Conservation (phyloP, 2,113 vertebrate species). For the Sander vitreus region DNA sequence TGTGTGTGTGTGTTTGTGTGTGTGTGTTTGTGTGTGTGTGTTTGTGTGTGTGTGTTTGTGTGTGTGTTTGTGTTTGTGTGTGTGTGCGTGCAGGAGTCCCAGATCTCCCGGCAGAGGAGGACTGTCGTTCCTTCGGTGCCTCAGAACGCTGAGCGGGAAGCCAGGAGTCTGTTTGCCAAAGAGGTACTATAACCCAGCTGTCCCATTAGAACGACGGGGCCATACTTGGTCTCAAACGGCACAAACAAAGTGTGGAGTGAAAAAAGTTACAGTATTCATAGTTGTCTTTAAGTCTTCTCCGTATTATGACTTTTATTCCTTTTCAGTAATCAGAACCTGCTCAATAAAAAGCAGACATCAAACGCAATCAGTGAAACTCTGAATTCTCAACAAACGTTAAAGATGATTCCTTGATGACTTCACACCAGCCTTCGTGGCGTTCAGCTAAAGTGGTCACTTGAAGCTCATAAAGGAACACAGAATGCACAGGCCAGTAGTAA, state of each 20-base stretch:
- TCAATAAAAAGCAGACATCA: neutral
- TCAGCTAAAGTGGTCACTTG: neutral
- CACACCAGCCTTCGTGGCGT: neutral
- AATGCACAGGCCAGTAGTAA: constrained; percentile 16
- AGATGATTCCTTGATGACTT: neutral
- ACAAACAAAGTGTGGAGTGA: neutral
- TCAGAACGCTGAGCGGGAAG: constrained; percentile 92
- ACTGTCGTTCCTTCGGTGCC: constrained; percentile 92
- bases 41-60: neutral
- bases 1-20: neutral
- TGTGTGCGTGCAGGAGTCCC: constrained; percentile 84
- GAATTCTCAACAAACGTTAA: neutral
- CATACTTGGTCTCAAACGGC: neutral
- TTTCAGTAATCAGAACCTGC: neutral
- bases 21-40: constrained; percentile 7
- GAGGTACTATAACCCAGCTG: constrained; percentile 85
- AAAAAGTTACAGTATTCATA: neutral
- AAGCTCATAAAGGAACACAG: constrained; percentile 30
- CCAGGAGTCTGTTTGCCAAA: constrained; percentile 94
- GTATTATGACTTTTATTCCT: neutral
- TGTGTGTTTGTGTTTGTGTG: constrained; percentile 15
- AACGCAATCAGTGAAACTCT: neutral
- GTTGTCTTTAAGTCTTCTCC: neutral
- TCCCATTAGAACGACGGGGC: too few species aligned
- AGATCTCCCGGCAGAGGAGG: constrained; percentile 89